phyloP scores from a whole-genome alignment of 2,113 vertebrate genomes.

The Hyperopisus bebe region DNA sequence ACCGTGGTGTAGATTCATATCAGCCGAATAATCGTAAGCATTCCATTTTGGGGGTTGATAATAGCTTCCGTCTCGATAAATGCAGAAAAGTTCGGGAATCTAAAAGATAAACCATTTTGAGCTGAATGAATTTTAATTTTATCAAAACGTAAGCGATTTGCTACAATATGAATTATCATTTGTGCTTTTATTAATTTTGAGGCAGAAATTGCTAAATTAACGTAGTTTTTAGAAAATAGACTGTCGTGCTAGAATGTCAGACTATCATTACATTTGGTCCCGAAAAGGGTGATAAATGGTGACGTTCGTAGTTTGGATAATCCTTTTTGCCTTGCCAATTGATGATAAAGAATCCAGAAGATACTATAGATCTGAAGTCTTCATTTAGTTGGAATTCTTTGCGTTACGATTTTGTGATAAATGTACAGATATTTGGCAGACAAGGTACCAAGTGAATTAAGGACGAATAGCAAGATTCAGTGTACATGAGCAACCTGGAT shows the following conservation, averaged over 20 bases:
- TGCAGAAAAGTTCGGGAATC: neutral
- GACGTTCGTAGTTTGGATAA: neutral
- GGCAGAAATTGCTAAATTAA: neutral
- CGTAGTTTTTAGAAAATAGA: neutral
- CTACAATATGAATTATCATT: neutral
- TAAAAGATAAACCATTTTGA: neutral
- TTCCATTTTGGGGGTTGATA: neutral
- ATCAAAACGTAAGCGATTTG: neutral
- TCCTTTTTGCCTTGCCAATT: neutral
- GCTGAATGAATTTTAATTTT: neutral
- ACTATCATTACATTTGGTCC: neutral
- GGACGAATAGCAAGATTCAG: neutral
- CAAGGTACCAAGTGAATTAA: neutral
- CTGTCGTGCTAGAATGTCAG: neutral
- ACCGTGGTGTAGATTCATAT: neutral
- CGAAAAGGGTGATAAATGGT: neutral
- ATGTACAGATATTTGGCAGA: neutral
- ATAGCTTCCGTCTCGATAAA: neutral
- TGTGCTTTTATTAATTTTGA: neutral
- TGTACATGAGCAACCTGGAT: neutral
- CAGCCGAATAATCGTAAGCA: neutral
- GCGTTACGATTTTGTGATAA: neutral
- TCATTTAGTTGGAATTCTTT: neutral
- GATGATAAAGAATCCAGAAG: neutral
- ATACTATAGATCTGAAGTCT: neutral